Evolutionary conservation across 1,140 invertebrate species (phyloP), one percentile per base, ranked within the genome.

Genomic region (Steinernema feltiae): DNA sequence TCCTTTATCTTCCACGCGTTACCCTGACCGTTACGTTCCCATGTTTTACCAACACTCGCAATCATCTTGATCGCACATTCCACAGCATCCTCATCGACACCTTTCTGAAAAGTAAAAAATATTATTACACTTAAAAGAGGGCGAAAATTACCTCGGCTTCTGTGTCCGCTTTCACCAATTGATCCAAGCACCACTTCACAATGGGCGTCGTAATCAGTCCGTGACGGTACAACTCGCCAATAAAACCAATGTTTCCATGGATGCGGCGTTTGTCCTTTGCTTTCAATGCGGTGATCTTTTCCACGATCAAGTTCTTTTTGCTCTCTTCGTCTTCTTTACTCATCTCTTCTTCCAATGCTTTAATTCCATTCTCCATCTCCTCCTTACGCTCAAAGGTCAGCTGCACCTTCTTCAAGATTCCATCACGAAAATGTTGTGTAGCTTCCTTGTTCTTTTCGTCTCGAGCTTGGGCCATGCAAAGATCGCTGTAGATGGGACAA

Each of bases 401-500:
- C 69, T 70, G 69, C 27, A 18, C 7, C 69, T 70, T 70, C 18
- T 7, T 70, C 7, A 70, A n/a, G 31, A 70, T 70, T 7, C 69
- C 69, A 35, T 7, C n/a, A 35, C 69, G 69, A n/a, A 70, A 70
- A n/a, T 7, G n/a, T n/a, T 46, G 41, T 46, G 41, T 46, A 7
- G 41, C 7, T 12, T 46, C 41, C 41, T 46, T 46, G 7, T n/a
- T 46, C 41, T 46, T 46, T n/a, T 46, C 41, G 7, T 46, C 41
- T 7, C 7, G 7, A 7, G n/a, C 41, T 71, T 84, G 83, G 21
- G 46, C 32, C 24, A 84, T 82, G 74, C 83, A 84, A 15, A 84
- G 70, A 69, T 84, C 81, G 15, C 81, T 82, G 73, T 84, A 84
- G 0, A 84, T 75, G 17, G 84, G 69, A 71, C 83, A 84, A 75